Evolutionary conservation across 2,797 vertebrate species (phyloP).

Genomic region (Macropus fuliginosus): DNA sequence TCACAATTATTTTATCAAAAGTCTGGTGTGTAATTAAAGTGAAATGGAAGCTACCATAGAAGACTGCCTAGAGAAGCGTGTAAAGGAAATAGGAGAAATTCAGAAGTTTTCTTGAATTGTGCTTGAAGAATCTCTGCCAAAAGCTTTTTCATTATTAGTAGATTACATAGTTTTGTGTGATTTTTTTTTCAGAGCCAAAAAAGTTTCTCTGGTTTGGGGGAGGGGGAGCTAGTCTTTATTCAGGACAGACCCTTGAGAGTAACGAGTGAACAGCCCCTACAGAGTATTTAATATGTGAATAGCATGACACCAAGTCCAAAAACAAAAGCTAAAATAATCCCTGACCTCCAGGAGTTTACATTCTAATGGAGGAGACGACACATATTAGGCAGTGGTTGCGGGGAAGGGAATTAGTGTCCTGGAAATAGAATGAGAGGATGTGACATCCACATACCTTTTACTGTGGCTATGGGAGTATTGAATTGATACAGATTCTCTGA

Average conservation of each 20-base stretch:
- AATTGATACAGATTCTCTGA: not conserved
- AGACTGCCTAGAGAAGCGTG: not conserved
- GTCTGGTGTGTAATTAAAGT: conserved; percentile 4
- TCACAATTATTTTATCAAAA: not conserved
- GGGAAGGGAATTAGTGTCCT: too few species aligned
- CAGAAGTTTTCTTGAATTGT: not conserved
- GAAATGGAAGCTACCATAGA: conserved; percentile 21
- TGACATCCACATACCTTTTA: not conserved
- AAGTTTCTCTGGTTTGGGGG: not conserved
- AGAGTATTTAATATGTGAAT: too few species aligned
- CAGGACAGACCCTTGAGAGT: too few species aligned
- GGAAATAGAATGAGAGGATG: not conserved
- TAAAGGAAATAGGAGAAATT: not conserved
- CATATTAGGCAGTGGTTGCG: too few species aligned
- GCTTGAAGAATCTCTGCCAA: conserved; percentile 14
- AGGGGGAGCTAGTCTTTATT: not conserved
- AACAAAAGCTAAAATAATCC: not conserved
- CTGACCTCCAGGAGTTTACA: not conserved
- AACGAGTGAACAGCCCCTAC: too few species aligned
- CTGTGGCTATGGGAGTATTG: not conserved
- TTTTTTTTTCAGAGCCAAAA: not conserved
- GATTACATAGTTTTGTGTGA: not conserved
- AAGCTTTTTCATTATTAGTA: not conserved
- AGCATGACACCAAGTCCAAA: not conserved
- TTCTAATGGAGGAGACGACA: not conserved